Percentiles rank a stretch among this genome's conserved stretches.
These are phyloP conservation scores for Drosophila quadrilineata DNA, from an alignment of 1,140 invertebrate species.

Conservation along the genomic window DNA sequence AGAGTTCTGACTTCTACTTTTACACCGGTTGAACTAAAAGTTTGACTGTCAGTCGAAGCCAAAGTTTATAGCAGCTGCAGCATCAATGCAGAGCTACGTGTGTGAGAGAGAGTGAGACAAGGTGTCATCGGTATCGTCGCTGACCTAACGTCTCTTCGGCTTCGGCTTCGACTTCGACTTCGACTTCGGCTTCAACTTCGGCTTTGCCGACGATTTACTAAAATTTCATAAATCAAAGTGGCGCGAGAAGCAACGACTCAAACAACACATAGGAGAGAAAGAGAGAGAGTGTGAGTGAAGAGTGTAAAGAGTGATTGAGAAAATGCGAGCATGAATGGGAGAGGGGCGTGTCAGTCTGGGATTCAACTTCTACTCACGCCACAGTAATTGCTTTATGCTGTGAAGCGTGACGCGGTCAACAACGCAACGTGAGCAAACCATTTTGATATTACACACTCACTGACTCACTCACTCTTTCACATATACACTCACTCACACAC, in stretches of 20 bases:
- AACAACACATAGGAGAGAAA: slow-evolving; percentile 18
- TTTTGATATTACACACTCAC: slow-evolving; percentile 55
- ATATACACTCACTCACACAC: background rate
- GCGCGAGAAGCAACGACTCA: slow-evolving; percentile 20
- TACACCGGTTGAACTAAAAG: slow-evolving; percentile 17
- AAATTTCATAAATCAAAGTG: slow-evolving; percentile 75
- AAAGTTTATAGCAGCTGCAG: slow-evolving; percentile 30
- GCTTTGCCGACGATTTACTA: slow-evolving; percentile 7
- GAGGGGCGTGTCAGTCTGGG: no score
- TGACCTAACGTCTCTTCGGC: background rate
- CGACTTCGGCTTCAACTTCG: no score
- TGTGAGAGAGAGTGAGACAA: background rate
- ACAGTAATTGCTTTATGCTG: slow-evolving; percentile 72
- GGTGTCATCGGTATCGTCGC: slow-evolving; percentile 3
- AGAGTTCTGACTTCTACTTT: no score
- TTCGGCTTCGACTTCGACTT: background rate
- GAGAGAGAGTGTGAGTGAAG: no score
- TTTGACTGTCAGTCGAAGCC: slow-evolving; percentile 31
- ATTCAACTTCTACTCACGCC: slow-evolving; percentile 61
- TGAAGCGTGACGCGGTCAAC: slow-evolving; percentile 73
- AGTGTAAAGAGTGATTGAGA: no score
- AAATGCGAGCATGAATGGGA: no score
- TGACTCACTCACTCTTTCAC: background rate
- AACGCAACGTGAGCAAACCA: slow-evolving; percentile 65
- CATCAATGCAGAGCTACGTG: slow-evolving; percentile 23